Evolutionary conservation across 2,113 vertebrate genomes (phyloP).

Genomic region (Zeus faber): DNA sequence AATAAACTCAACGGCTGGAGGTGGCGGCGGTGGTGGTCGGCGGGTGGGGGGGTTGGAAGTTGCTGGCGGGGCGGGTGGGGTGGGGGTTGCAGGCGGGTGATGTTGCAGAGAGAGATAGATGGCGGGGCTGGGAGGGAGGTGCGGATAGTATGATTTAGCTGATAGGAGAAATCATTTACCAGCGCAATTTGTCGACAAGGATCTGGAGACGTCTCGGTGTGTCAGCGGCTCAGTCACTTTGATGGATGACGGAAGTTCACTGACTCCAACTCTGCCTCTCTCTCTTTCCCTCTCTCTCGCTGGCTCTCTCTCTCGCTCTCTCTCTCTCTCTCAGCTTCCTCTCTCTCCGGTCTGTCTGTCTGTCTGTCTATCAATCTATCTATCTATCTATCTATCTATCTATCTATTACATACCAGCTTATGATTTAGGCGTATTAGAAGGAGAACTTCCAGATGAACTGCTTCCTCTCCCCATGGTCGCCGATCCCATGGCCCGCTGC

Average conservation of each 20-base stretch:
- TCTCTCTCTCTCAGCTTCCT: constrained; percentile 26
- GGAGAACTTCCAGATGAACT: constrained; percentile 52
- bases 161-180: constrained; percentile 75
- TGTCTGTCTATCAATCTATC: not conserved
- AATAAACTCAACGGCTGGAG: constrained; percentile 38
- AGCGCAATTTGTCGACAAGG: constrained; percentile 74
- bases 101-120: constrained; percentile 34
- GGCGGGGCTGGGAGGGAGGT: constrained; percentile 26
- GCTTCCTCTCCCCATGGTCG: constrained; percentile 45
- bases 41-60: constrained; percentile 22
- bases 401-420: constrained; percentile 54
- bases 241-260: constrained; percentile 69
- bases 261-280: constrained; percentile 38
- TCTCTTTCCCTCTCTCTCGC: constrained; percentile 17
- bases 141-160: constrained; percentile 67
- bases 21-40: constrained; percentile 3
- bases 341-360: not conserved
- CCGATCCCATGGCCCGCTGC: no score
- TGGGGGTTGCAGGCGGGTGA: constrained; percentile 1
- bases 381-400: constrained; percentile 31
- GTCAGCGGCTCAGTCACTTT: constrained; percentile 67
- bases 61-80: no score
- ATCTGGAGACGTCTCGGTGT: constrained; percentile 72
- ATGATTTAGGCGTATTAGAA: constrained; percentile 66
- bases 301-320: constrained; percentile 27